phyloP scores from a whole-genome alignment of 2,113 vertebrate species.

The Tachycineta bicolor region DNA sequence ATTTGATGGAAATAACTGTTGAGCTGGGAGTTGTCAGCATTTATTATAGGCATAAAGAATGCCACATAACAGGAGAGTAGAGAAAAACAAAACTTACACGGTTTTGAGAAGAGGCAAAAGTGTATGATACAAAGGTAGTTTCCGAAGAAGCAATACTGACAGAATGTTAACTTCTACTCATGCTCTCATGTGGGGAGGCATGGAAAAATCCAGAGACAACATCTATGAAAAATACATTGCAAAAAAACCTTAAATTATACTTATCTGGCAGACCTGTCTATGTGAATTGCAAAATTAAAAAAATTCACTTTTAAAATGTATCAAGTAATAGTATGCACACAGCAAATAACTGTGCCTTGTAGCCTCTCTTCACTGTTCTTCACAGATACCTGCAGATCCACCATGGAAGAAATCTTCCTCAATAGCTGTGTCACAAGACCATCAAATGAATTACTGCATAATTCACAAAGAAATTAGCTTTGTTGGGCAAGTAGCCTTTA shows the following conservation, averaged over 20 bases:
- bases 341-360: background rate
- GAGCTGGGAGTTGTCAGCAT: constrained; percentile 5
- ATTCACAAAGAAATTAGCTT: background rate
- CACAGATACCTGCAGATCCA: background rate
- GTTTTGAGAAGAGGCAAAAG: background rate
- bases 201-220: background rate
- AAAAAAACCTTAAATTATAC: background rate
- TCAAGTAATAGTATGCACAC: background rate
- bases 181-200: background rate
- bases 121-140: background rate
- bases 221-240: background rate
- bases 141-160: background rate
- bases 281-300: background rate
- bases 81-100: background rate
- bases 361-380: background rate
- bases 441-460: background rate
- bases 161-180: background rate
- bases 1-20: constrained; percentile 6
- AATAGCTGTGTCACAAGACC: background rate
- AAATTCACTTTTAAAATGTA: background rate
- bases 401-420: background rate
- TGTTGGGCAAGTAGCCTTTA: background rate
- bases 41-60: background rate
- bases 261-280: background rate
- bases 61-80: background rate